Percentiles rank a stretch among this genome's conserved stretches.
Conservation (phyloP, 2,113 vertebrate genomes). For the Acanthochromis polyacanthus region DNA sequence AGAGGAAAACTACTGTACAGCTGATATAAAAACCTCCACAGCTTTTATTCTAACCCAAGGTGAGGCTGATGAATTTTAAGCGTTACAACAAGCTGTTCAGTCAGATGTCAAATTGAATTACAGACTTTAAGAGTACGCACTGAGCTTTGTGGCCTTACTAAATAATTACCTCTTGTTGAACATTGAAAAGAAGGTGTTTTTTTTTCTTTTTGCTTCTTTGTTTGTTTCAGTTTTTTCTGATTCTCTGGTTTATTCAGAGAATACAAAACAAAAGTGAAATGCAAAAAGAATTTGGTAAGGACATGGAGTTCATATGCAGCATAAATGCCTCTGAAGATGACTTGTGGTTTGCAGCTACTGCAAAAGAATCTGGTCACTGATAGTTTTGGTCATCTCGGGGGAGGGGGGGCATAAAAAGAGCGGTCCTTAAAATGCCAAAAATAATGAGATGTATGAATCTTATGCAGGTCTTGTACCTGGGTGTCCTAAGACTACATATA, state of each 20-base stretch:
- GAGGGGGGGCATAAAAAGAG: background rate
- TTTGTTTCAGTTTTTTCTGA: no score
- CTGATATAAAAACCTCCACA: no score
- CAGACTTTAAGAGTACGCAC: background rate
- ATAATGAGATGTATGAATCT: no score
- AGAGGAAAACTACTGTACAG: no score
- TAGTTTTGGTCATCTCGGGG: background rate
- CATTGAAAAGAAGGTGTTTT: background rate
- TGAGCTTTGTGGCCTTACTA: background rate
- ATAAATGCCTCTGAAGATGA: background rate
- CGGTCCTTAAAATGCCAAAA: no score
- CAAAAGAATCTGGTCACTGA: no score
- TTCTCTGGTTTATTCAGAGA: no score
- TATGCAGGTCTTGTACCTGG: no score
- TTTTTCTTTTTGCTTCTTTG: background rate
- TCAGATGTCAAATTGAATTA: slow-evolving; percentile 11
- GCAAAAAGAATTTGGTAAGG: background rate
- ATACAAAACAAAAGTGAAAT: background rate
- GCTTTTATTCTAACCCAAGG: no score
- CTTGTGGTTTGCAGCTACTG: no score
- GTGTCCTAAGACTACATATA: no score
- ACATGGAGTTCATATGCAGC: background rate
- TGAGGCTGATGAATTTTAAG: background rate
- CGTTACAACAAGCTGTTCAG: background rate
- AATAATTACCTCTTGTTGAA: slow-evolving; percentile 1